These are phyloP conservation scores for Oxytorus armatus DNA, from an alignment of 2,888 invertebrate genomes.

Conservation along the genomic window DNA sequence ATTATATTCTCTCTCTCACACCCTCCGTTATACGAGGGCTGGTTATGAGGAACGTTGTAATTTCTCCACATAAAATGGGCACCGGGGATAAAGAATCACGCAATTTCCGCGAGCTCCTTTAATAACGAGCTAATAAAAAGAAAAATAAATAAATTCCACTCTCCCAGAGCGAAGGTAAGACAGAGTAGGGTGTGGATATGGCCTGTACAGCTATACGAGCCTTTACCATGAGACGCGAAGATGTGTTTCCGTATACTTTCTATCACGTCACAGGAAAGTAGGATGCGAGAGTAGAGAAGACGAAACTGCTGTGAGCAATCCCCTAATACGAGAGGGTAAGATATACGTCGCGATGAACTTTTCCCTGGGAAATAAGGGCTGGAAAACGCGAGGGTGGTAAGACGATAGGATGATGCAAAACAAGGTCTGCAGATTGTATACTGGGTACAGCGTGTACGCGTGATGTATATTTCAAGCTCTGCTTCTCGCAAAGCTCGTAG, in stretches of 20 bases:
- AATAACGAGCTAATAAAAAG: slow-evolving; percentile 58
- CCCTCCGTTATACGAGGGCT: slow-evolving; percentile 3
- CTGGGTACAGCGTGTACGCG: slow-evolving; percentile 23
- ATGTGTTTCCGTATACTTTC: background rate
- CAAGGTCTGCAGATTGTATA: slow-evolving; percentile 49
- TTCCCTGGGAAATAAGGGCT: slow-evolving; percentile 35
- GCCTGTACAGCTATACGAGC: slow-evolving; percentile 6
- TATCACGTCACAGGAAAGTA: background rate
- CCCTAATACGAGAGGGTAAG: slow-evolving; percentile 49
- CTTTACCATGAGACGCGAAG: background rate
- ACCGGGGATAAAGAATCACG: slow-evolving; percentile 55
- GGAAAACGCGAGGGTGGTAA: slow-evolving; percentile 40
- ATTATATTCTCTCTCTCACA: background rate
- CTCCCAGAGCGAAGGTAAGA: slow-evolving; percentile 26
- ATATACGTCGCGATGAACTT: slow-evolving; percentile 62
- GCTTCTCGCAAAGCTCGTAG: slow-evolving; percentile 42
- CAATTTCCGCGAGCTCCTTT: slow-evolving; percentile 62
- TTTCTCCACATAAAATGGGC: slow-evolving; percentile 54
- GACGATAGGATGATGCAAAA: slow-evolving; percentile 37
- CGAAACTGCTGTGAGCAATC: slow-evolving; percentile 52
- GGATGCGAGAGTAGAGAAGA: slow-evolving; percentile 21
- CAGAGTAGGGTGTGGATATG: slow-evolving; percentile 28
- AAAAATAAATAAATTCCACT: slow-evolving; percentile 40
- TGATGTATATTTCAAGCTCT: slow-evolving; percentile 59
- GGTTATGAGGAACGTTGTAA: slow-evolving; percentile 45